Evolutionary conservation across 2,113 vertebrate genomes (phyloP), one percentile per base, ranked within the genome.

Genomic region (Plestiodon gilberti): DNA sequence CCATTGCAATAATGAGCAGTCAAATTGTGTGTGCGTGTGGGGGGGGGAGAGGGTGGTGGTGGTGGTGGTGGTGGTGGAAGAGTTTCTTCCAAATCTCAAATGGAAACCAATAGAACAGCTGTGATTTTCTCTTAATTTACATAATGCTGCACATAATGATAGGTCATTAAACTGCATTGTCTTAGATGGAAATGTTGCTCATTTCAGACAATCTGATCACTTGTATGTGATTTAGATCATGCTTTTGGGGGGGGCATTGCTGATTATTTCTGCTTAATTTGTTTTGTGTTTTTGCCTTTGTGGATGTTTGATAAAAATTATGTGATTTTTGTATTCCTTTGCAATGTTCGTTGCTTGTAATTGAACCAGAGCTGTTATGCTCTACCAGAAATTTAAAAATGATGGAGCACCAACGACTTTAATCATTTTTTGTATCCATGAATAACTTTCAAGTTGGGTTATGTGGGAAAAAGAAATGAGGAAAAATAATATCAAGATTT

Each of bases 81-180:
- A 87, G 90, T 89, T 85, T 79, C 55, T 84, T 90, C 78, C 90
- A 90, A 78, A 84, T 89, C 62, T n/a, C 33, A 89, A 89, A 84
- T 78, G 90, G 88, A 91, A 76, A 79, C 59, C 85, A 79, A 75
- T 82, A 5, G 14, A 82, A 69, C 89, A 92, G 91, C 93, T 93
- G 90, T 77, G 69, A 67, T 85, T 85, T 92, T 86, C 84, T 87
- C 76, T 85, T 86, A 88, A 85, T 90, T 65, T 71, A 62, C 59
- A 64, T 71, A 88, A 83, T 23, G 57, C 84, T 87, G 77, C 82
- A 89, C 82, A 84, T 93, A 92, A 90, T 84, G 78, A 75, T 90
- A 93, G 38, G 59, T 91, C 93, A 91, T 90, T 94, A 93, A 91
- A 91, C 71, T 80, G 59, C 80, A 89, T 94, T 94, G 91, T 93